phyloP scores from a whole-genome alignment of 1,140 invertebrate species.

The Penaeus indicus region DNA sequence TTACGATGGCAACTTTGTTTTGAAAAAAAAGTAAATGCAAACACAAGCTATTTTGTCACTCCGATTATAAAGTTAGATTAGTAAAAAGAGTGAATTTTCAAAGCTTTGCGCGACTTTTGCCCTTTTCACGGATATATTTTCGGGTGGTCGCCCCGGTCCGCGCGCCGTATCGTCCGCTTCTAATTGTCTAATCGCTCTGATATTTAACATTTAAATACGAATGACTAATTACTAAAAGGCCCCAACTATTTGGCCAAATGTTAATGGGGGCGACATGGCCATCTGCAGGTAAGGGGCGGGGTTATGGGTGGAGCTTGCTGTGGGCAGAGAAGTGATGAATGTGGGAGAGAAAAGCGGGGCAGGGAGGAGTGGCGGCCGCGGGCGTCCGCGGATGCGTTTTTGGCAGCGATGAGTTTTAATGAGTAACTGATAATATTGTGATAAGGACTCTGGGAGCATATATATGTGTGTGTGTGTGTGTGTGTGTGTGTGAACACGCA shows the following conservation, averaged over 20 bases:
- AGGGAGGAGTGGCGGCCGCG: not conserved
- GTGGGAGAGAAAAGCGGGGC: not conserved
- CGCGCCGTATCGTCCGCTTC: not conserved
- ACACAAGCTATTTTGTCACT: no score
- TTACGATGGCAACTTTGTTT: no score
- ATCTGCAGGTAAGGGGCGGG: not conserved
- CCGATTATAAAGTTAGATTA: no score
- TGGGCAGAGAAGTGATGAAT: not conserved
- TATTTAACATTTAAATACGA: slow-evolving; percentile 56
- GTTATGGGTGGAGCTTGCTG: not conserved
- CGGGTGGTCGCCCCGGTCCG: no score
- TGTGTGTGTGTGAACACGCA: not conserved
- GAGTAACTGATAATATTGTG: not conserved
- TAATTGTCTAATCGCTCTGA: slow-evolving; percentile 52
- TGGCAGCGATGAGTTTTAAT: no score
- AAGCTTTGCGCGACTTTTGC: no score
- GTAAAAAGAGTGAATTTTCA: no score
- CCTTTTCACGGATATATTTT: no score
- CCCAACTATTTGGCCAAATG: slow-evolving; percentile 25
- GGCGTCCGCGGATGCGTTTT: no score
- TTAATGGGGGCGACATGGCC: slow-evolving; percentile 25
- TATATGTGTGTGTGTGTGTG: not conserved
- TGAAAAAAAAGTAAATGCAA: no score
- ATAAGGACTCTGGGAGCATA: not conserved
- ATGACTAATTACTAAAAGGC: slow-evolving; percentile 37